Conservation (phyloP, 2,888 invertebrate genomes). For the Scaptomyza polygonia region DNA sequence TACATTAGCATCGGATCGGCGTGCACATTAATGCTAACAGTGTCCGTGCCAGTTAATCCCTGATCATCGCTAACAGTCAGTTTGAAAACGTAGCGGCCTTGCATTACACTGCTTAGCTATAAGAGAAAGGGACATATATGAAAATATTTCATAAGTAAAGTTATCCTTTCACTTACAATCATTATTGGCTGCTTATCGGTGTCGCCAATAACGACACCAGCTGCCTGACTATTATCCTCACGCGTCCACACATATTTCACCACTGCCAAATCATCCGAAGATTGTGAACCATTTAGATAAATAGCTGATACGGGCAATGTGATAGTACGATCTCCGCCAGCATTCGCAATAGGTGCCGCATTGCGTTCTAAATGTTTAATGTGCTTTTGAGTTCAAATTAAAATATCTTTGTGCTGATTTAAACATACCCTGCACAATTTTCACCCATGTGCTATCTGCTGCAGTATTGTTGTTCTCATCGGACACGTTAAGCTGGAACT, state of each 20-base stretch:
- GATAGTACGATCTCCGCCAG: constrained; percentile 93
- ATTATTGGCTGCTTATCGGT: constrained; percentile 92
- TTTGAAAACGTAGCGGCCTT: constrained; percentile 94
- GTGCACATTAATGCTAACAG: constrained; percentile 93
- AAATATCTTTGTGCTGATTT: accelerated
- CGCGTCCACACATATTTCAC: constrained; percentile 93
- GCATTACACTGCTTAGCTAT: constrained; percentile 92
- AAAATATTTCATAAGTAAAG: neutral
- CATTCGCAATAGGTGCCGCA: constrained; percentile 94
- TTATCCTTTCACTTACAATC: constrained; percentile 85
- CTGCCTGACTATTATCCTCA: constrained; percentile 90
- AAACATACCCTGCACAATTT: constrained; percentile 91
- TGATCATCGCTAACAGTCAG: constrained; percentile 96
- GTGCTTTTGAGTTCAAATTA: neutral
- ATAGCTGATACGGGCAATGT: constrained; percentile 91
- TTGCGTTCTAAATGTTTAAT: constrained; percentile 90
- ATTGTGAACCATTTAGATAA: constrained; percentile 92
- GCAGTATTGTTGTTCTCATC: constrained; percentile 94
- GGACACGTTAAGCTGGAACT: constrained; percentile 91
- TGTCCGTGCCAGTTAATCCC: constrained; percentile 92
- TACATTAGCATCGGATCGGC: constrained; percentile 90
- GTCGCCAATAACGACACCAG: constrained; percentile 91
- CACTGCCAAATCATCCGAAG: constrained; percentile 94
- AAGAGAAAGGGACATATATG: neutral
- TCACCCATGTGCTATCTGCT: constrained; percentile 89